A percentile compares a stretch with the other conserved stretches of the same genome.
Conservation (phyloP, 2,888 invertebrate genomes). For the Hyposoter dolosus region DNA sequence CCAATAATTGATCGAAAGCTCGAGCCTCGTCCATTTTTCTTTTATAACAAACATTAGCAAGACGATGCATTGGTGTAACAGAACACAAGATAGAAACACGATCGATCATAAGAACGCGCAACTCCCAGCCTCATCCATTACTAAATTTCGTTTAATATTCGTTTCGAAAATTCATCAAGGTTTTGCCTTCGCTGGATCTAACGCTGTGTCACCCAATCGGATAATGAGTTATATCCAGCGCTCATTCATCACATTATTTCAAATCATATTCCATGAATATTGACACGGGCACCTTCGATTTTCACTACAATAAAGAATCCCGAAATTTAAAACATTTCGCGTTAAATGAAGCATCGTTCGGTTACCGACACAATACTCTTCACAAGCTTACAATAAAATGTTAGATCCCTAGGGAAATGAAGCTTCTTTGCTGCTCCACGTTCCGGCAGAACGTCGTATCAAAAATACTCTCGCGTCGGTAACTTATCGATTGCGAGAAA, state of each 20-base stretch:
- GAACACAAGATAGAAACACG: neutral
- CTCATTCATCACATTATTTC: neutral
- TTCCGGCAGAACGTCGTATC: conserved; percentile 20
- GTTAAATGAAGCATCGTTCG: conserved; percentile 1
- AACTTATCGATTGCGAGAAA: conserved; percentile 56
- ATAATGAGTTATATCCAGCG: neutral
- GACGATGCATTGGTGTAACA: conserved; percentile 9
- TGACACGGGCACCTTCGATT: neutral
- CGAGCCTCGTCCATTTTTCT: neutral
- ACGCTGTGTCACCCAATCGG: neutral
- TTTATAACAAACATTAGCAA: conserved; percentile 2
- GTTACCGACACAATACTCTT: conserved; percentile 53
- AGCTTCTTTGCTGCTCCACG: conserved; percentile 38
- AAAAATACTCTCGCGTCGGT: conserved; percentile 54
- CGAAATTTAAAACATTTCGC: neutral
- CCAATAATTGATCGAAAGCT: conserved; percentile 47
- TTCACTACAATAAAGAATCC: neutral
- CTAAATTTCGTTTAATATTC: neutral
- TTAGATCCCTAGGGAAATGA: conserved; percentile 17
- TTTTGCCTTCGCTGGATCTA: neutral
- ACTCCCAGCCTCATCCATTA: neutral
- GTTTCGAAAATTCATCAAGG: neutral
- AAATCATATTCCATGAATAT: neutral
- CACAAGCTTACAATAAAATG: conserved; percentile 18
- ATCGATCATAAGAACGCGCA: conserved; percentile 17